Evolutionary conservation across 2,113 vertebrate species (phyloP).

Genomic region (Melanotaenia duboulayi): DNA sequence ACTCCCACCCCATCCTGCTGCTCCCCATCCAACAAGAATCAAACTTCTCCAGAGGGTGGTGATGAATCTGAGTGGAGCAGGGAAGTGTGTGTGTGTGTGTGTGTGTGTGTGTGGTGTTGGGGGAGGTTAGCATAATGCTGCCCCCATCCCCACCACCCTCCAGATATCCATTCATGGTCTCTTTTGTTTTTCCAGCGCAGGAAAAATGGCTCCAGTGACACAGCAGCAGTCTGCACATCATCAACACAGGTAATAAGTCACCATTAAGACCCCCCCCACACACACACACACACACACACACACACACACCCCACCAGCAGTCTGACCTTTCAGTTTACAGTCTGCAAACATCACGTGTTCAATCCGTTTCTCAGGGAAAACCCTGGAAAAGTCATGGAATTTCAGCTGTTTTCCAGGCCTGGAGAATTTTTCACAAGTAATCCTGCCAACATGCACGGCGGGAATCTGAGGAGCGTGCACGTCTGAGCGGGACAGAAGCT

Average conservation of each 20-base stretch:
- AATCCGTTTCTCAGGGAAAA: too few species aligned
- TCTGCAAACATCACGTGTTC: too few species aligned
- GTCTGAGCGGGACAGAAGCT: too few species aligned
- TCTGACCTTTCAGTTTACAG: slow-evolving; percentile 73
- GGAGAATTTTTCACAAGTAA: too few species aligned
- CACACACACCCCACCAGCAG: slow-evolving; percentile 49
- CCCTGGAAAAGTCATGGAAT: too few species aligned
- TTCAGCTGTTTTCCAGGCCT: too few species aligned
- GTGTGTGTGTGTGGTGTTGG: too few species aligned
- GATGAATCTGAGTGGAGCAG: too few species aligned
- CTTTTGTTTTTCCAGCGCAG: slow-evolving; percentile 94
- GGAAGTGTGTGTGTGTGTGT: too few species aligned
- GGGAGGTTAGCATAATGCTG: slow-evolving; percentile 83
- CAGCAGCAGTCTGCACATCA: slow-evolving; percentile 91
- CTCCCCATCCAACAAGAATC: background rate
- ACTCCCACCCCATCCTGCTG: slow-evolving; percentile 37
- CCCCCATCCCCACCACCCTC: slow-evolving; percentile 55
- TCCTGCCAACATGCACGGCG: too few species aligned
- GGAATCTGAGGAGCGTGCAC: too few species aligned
- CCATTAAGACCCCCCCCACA: slow-evolving; percentile 81
- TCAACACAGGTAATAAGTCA: slow-evolving; percentile 98
- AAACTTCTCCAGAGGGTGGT: too few species aligned
- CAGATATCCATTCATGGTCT: slow-evolving; percentile 88
- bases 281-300: slow-evolving; percentile 13
- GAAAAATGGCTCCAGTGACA: slow-evolving; percentile 96